Base-by-base conservation (phyloP, 2,113 vertebrate species). In the Upupa epops region DNA sequence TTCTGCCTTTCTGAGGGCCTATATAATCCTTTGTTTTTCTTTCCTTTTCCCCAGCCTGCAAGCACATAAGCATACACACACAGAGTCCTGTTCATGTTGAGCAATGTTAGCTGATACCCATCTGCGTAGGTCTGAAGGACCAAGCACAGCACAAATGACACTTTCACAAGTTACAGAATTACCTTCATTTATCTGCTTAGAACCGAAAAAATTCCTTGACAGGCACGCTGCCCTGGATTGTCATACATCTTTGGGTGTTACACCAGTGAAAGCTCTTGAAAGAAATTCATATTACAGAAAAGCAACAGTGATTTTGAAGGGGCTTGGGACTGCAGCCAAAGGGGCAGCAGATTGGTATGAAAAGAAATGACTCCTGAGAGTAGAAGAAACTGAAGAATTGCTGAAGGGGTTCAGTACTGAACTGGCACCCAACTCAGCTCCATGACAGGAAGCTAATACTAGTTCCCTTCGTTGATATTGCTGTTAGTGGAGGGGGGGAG, bases 251-350 rank as follows among this genome's bases (percentile, higher is more conserved):
- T 84, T 75, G 60, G 54, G 52, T 70, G 18, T 78, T 81, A 31
- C 24, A 26, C 32, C 6, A 3, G 18, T 72, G 58, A 79, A 89
- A 18, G 15, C 78, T 75, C 12, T 58, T 87, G 66, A 85, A 90
- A 82, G 22, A n/a, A 92, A 89, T 75, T 84, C 6, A 26, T 49
- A 65, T 69, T 75, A 61, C 40, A 73, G 61, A 85, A 92, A 42
- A 73, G 58, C 25, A 84, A 3, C 3, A 0, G 59, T 61, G 21
- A 40, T 75, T 78, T 92, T 69, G 77, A 88, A 92, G 61, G 77
- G 81, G 68, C 83, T 84, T 82, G 69, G 91, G 84, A 84, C 45
- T 37, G 55, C 20, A 84, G 74, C 84, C 91, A 95, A 79, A 58
- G 81, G 88, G 70, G 70, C 58, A 84, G 89, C 77, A 87, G 83